These are phyloP conservation scores for Temnopleurus reevesii DNA, from an alignment of 53 echinoderm and acorn worm species.

Conservation along the genomic window DNA sequence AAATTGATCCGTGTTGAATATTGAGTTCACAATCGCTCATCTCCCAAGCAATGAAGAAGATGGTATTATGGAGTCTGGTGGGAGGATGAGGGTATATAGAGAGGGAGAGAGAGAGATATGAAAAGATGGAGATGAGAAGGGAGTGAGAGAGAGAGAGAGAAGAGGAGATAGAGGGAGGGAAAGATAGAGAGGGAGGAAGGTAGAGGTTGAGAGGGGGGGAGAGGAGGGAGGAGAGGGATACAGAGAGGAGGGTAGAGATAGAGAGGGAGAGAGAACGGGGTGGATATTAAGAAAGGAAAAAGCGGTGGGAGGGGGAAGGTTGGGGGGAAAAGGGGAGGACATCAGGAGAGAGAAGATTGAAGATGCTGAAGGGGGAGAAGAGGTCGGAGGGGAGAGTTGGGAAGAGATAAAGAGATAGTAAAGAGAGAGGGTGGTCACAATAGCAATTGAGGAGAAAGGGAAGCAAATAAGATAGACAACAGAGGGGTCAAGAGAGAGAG, in stretches of 20 bases:
- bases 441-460: too few species aligned
- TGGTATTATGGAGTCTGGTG: background rate
- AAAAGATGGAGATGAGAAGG: background rate
- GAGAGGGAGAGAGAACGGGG: background rate
- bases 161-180: background rate
- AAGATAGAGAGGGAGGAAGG: background rate
- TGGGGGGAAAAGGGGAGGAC: too few species aligned
- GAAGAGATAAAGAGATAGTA: too few species aligned
- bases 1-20: slow-evolving; percentile 40
- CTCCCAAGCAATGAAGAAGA: background rate
- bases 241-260: background rate
- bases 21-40: slow-evolving; percentile 17
- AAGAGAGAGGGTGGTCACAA: too few species aligned
- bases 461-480: too few species aligned
- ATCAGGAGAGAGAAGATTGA: too few species aligned
- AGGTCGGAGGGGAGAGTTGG: too few species aligned
- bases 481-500: too few species aligned
- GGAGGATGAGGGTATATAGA: background rate
- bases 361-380: too few species aligned
- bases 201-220: background rate
- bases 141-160: background rate
- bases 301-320: too few species aligned
- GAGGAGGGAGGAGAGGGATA: background rate
- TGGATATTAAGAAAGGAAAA: too few species aligned
- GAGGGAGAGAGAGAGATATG: background rate